phyloP scores from a whole-genome alignment of 2,797 vertebrate genomes.

The Lagorchestes hirsutus region DNA sequence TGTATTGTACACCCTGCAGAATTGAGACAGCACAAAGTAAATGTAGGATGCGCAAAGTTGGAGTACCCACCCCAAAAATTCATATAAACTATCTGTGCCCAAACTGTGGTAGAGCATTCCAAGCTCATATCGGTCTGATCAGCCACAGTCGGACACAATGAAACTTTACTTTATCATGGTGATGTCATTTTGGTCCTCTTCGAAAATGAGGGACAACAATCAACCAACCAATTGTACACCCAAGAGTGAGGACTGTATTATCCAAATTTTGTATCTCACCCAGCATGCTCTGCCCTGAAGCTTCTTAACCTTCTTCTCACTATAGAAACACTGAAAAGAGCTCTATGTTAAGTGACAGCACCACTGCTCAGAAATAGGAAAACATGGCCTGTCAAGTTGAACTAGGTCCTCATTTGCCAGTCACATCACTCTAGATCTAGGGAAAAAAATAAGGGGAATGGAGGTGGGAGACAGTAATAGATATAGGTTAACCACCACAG shows the following conservation, averaged over 20 bases:
- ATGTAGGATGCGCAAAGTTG: too few relatives aligned
- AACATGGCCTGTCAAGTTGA: constrained; percentile 17
- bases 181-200: too few relatives aligned
- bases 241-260: not conserved
- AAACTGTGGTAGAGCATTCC: too few relatives aligned
- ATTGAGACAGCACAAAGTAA: too few relatives aligned
- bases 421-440: not conserved
- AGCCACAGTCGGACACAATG: too few relatives aligned
- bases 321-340: constrained; percentile 44
- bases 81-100: too few relatives aligned
- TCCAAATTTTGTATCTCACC: not conserved
- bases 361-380: constrained; percentile 39
- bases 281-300: not conserved
- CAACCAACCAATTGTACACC: not conserved
- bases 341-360: constrained; percentile 51
- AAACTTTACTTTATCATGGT: too few relatives aligned
- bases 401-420: constrained; percentile 54
- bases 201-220: too few relatives aligned
- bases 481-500: constrained; percentile 12
- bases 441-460: constrained; percentile 7
- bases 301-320: constrained; percentile 41
- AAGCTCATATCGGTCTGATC: too few relatives aligned
- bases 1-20: not conserved
- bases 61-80: too few relatives aligned
- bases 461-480: constrained; percentile 41